Percentiles rank a stretch among this genome's conserved stretches.
Conservation (phyloP, 2,888 invertebrate genomes). For the Aphodius granarius region DNA sequence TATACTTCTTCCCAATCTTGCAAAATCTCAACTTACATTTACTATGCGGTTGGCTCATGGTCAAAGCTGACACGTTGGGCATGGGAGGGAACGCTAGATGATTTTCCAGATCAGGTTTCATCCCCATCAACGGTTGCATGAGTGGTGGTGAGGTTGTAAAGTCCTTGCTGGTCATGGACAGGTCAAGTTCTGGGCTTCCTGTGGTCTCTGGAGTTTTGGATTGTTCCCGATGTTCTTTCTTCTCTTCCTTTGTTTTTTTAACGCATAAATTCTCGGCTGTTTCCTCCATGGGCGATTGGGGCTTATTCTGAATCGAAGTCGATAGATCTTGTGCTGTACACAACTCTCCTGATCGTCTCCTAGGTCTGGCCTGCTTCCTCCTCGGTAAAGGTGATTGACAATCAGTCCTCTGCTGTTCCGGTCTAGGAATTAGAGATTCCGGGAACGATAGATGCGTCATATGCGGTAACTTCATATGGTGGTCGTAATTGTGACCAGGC, state of each 20-base stretch:
- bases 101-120: constrained; percentile 51
- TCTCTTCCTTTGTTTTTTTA: constrained; percentile 52
- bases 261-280: constrained; percentile 64
- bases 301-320: constrained; percentile 39
- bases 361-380: constrained; percentile 82
- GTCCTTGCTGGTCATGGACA: constrained; percentile 46
- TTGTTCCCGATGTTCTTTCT: constrained; percentile 34
- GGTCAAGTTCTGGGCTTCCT: constrained; percentile 49
- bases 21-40: constrained; percentile 58
- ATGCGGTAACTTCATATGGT: constrained; percentile 54
- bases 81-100: constrained; percentile 72
- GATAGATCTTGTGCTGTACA: constrained; percentile 65
- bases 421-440: constrained; percentile 47
- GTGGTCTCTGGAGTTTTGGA: constrained; percentile 41
- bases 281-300: constrained; percentile 43
- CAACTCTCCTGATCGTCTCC: constrained; percentile 79
- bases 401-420: constrained; percentile 47
- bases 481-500: constrained; percentile 54
- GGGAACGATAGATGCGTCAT: constrained; percentile 54
- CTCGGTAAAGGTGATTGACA: constrained; percentile 82
- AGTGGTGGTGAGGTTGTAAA: constrained; percentile 60
- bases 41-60: constrained; percentile 83
- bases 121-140: constrained; percentile 53
- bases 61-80: constrained; percentile 72
- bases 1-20: not conserved